Base-by-base conservation (phyloP, 2,797 vertebrate genomes). In the Clangula hyemalis region DNA sequence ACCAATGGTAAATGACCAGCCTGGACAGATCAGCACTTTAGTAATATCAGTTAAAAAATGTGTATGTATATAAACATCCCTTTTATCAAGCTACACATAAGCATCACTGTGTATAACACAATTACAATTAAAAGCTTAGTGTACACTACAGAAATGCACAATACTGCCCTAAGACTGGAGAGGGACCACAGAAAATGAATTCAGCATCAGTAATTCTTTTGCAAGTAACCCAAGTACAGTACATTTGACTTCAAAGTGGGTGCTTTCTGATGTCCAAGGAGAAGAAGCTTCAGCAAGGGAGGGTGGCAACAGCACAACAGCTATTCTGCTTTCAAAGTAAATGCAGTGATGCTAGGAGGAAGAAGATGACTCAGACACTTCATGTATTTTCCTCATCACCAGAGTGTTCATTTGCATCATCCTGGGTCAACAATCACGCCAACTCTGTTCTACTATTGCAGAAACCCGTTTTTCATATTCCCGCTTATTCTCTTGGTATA, bases 391-490 rank as follows among this genome's bases (percentile, higher is more conserved):
- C 97, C 97, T 98, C 96, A 96, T 97, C 97, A 96, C 97, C 97
- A 98, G 98, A 98, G 97, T 98, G 98, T 98, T 98, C 98, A 97
- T 98, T 97, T 97, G 95, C 97, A 98, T 97, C 78, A 97, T 94
- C 97, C 97, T 93, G 97, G 98, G 99, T 99, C 99, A 99, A 99
- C 99, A 99, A 96, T 99, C 99, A 96, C 99, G 99, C 99, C 99
- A 99, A 97, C 99, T 99, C 98, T 99, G 99, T 99, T 99, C 99
- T 98, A 99, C 99, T 97, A 99, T 99, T 97, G 99, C 99, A 97
- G 99, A 99, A 96, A 99, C 99, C 93, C 99, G 99, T 97, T 99
- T 99, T 97, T 99, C 99, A 60, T 99, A 99, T 97, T 99, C 99
- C 94, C 99, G 98, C 97, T 99, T 99, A 98, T 99, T 99, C 98